phyloP scores from a whole-genome alignment of 2,888 invertebrate genomes.

The Terebella lapidaria region DNA sequence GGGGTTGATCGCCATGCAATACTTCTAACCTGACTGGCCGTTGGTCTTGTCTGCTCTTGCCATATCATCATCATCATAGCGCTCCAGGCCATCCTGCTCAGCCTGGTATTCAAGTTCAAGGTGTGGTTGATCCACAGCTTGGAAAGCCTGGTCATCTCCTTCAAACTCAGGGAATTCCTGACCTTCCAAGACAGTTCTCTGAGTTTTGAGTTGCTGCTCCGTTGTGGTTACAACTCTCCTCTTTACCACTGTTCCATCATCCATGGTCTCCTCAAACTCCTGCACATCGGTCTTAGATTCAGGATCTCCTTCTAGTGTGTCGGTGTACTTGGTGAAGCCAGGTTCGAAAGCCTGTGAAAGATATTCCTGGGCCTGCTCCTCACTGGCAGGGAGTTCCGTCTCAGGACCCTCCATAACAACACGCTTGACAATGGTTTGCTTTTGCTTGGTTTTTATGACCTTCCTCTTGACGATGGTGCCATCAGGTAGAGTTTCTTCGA shows the following conservation, averaged over 20 bases:
- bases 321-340: slow-evolving; percentile 10
- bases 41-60: no score
- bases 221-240: slow-evolving; percentile 24
- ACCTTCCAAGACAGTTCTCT: slow-evolving; percentile 23
- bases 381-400: slow-evolving; percentile 17
- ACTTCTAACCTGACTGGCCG: no score
- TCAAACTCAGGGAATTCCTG: slow-evolving; percentile 4
- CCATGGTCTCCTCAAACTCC: slow-evolving; percentile 26
- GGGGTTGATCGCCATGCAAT: no score
- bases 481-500: slow-evolving; percentile 29
- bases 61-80: background rate
- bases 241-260: slow-evolving; percentile 28
- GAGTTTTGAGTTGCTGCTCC: slow-evolving; percentile 25
- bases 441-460: slow-evolving; percentile 35
- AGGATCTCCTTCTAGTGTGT: slow-evolving; percentile 15
- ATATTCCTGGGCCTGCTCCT: slow-evolving; percentile 23
- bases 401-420: slow-evolving; percentile 33
- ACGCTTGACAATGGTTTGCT: slow-evolving; percentile 32
- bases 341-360: slow-evolving; percentile 11
- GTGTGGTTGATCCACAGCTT: background rate
- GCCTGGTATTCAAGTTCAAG: background rate
- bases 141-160: background rate
- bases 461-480: slow-evolving; percentile 30
- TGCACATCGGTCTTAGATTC: slow-evolving; percentile 19
- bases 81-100: background rate